Base-by-base conservation (phyloP, 2,888 invertebrate genomes). In the Erpobdella octoculata region DNA sequence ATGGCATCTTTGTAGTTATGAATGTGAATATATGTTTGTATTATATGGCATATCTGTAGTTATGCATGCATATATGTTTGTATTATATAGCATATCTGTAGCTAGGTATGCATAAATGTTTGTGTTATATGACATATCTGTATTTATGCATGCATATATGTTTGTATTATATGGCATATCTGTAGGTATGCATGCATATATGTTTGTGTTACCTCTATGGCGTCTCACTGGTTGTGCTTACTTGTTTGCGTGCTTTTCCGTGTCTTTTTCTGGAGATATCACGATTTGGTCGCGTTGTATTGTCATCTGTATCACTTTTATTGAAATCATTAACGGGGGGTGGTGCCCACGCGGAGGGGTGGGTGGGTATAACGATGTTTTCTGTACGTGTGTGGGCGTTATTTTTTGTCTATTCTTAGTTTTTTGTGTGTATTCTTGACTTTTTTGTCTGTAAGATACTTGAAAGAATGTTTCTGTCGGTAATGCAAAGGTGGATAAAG, bases 21-120 rank as follows among this genome's bases (percentile, higher is more conserved):
- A 15, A 41, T 41, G 46, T 41, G n/a, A 15, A n/a, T 41, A 41
- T 41, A n/a, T 41, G n/a, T 41, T 12, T 41, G n/a, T 41, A n/a
- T 41, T 15, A 15, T 12, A 15, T 15, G 12, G 46, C n/a, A 41
- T 41, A n/a, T 41, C 12, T 35, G 62, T 62, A 15, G 25, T 6
- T 5, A 6, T 62, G 62, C 31, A 5, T 62, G 62, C 6, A 61
- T 61, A 31, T 61, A 61, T 61, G 62, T 61, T 25, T 70, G 68
- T 35, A 67, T 31, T n/a, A n/a, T n/a, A n/a, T n/a, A n/a, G 61
- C 18, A 53, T 68, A 41, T 59, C 37, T 36, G 31, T 72, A 65
- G 71, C 48, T 72, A 21, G 71, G 38, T 68, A 28, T 71, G 66
- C 71, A 64, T 71, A 59, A 62, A 65, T 73, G 68, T 68, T 38